A percentile compares a stretch with the other conserved stretches of the same genome.
Evolutionary conservation across 2,797 vertebrate species (phyloP).

Genomic region (Artibeus lituratus): DNA sequence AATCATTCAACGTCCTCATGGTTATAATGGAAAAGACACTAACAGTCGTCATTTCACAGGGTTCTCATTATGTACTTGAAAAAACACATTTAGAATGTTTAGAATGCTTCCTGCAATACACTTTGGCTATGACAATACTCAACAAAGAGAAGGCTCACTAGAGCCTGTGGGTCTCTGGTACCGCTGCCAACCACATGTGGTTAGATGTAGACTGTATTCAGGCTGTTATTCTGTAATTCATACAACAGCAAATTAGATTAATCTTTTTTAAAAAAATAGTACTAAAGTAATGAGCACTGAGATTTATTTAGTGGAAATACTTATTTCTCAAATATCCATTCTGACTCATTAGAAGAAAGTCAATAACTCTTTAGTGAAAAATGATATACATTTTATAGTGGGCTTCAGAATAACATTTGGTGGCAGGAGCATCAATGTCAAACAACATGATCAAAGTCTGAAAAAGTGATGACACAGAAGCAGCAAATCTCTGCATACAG

Average conservation of each 20-base stretch:
- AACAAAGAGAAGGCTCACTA: background rate
- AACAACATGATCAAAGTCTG: constrained; percentile 72
- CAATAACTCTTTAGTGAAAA: background rate
- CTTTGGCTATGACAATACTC: background rate
- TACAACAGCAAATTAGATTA: background rate
- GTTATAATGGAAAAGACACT: background rate
- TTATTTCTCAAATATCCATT: constrained; percentile 49
- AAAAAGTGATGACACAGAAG: constrained; percentile 64
- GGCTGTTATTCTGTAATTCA: constrained; percentile 1
- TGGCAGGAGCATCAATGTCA: constrained; percentile 58
- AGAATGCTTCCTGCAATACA: background rate
- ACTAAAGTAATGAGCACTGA: background rate
- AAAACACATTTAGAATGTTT: background rate
- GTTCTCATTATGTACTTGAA: background rate
- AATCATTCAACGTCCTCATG: background rate
- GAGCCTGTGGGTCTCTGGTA: background rate
- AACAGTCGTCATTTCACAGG: background rate
- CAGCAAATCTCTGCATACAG: constrained; percentile 67
- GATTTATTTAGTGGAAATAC: constrained; percentile 6
- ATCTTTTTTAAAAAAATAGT: constrained; percentile 16
- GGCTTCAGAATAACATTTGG: constrained; percentile 63
- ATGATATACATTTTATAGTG: constrained; percentile 26
- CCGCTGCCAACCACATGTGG: background rate
- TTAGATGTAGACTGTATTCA: background rate
- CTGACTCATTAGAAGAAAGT: constrained; percentile 35